Base-by-base conservation (phyloP, 2,888 invertebrate species). In the Thymelicus acteon region DNA sequence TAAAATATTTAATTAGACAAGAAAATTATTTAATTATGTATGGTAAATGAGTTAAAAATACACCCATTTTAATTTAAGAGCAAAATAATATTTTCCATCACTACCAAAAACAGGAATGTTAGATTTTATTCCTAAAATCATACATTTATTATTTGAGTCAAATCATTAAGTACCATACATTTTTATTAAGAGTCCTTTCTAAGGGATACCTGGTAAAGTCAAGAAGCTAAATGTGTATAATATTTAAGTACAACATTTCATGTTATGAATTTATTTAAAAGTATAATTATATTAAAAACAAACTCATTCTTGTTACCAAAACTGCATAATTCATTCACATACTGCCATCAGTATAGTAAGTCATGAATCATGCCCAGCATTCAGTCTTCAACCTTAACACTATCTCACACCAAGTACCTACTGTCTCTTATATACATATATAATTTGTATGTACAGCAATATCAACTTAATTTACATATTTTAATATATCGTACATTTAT, bases 81-180 rank as follows among this genome's bases (percentile, higher is more conserved):
- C 90, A 86, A 78, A 82, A 84, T 79, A 84, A 83, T 84, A 82
- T 7, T 61, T 67, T 65, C 10, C 8, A 37, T 52, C 37, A 47
- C 58, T 48, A 31, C 82, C 69, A 81, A 81, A 81, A 82, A 85
- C 77, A 80, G 91, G 90, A 91, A 90, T 91, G 91, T 87, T 75
- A 85, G 86, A 86, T 87, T 86, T 81, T 82, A 85, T 86, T 87
- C 85, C 89, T 86, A 85, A 67, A 67, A 24, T 15, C 49, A 5
- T 15, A 49, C n/a, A 15, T 40, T 15, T 52, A 52, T 15, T 52
- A 19, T 52, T 15, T 19, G 49, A 52, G 15, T 15, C 19, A 52
- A 7, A 52, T 52, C 49, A 15, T 19, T 52, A 52, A 52, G 49
- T 52, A 49, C 15, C n/a, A 15, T 2, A 52, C 19, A 52, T 15